Evolutionary conservation across 2,888 invertebrate species (phyloP).

Genomic region (Cantharis rufa): DNA sequence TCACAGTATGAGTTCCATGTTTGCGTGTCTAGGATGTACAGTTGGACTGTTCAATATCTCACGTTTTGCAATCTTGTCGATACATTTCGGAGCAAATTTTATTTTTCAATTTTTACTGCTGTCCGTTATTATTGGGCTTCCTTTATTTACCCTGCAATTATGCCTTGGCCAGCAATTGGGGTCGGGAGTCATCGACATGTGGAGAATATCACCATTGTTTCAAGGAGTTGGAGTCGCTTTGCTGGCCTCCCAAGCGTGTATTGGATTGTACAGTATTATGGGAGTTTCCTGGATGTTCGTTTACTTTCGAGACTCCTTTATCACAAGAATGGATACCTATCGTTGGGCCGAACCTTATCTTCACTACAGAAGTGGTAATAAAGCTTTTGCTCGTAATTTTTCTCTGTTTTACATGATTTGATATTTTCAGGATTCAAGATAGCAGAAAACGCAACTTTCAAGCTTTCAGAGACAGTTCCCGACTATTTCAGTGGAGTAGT

Average conservation of each 20-base stretch:
- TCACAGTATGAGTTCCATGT: conserved; percentile 73
- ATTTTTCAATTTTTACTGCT: conserved; percentile 86
- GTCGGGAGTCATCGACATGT: conserved; percentile 88
- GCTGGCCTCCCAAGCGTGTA: conserved; percentile 75
- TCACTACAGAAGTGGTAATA: conserved; percentile 67
- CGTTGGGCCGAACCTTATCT: conserved; percentile 79
- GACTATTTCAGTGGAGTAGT: conserved; percentile 86
- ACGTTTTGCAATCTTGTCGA: conserved; percentile 82
- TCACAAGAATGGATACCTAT: conserved; percentile 76
- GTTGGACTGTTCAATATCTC: conserved; percentile 87
- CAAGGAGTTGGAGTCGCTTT: conserved; percentile 87
- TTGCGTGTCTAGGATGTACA: conserved; percentile 84
- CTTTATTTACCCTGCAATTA: conserved; percentile 81
- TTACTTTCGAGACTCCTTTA: conserved; percentile 85
- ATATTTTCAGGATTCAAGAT: conserved; percentile 41
- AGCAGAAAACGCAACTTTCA: conserved; percentile 54
- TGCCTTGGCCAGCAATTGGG: conserved; percentile 84
- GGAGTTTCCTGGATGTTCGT: conserved; percentile 91
- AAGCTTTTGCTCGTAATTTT: background rate
- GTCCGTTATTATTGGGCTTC: conserved; percentile 72
- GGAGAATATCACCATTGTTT: conserved; percentile 90
- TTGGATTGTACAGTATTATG: conserved; percentile 85
- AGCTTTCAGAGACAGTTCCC: conserved; percentile 76
- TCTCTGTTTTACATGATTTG: background rate
- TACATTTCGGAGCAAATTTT: conserved; percentile 88